Conservation (phyloP, 2,888 invertebrate species). For the Syrista parreyssii region DNA sequence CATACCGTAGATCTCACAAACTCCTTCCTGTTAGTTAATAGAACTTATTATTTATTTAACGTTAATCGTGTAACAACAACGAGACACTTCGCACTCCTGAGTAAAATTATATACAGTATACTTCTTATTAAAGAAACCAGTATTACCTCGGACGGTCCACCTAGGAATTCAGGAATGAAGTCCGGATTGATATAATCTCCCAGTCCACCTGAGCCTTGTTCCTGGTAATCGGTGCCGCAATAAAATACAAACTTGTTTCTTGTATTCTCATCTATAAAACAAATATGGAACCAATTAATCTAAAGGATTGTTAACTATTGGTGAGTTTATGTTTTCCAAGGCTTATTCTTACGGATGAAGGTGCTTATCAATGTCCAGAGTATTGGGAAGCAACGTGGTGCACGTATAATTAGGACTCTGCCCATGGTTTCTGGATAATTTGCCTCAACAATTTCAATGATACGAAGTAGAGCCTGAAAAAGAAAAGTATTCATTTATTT, state of each 20-base stretch:
- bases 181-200: constrained; percentile 87
- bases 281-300: constrained; percentile 3
- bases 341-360: constrained; percentile 78
- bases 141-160: constrained; percentile 87
- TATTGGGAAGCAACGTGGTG: constrained; percentile 94
- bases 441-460: constrained; percentile 88
- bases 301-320: not conserved
- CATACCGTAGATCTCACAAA: constrained; percentile 57
- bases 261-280: constrained; percentile 84
- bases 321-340: not conserved
- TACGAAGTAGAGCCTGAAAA: constrained; percentile 71
- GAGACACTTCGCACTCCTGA: not conserved
- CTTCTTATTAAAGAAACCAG: not conserved
- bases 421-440: constrained; percentile 98
- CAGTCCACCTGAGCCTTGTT: constrained; percentile 81
- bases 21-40: constrained; percentile 57
- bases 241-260: constrained; percentile 92
- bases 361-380: constrained; percentile 95
- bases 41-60: constrained; percentile 24
- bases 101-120: not conserved
- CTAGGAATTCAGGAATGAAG: constrained; percentile 91
- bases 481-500: not conserved
- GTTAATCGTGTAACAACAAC: not conserved
- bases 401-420: constrained; percentile 87
- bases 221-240: constrained; percentile 85